Conservation (phyloP, 2,797 vertebrate genomes). For the Poecile montanus region DNA sequence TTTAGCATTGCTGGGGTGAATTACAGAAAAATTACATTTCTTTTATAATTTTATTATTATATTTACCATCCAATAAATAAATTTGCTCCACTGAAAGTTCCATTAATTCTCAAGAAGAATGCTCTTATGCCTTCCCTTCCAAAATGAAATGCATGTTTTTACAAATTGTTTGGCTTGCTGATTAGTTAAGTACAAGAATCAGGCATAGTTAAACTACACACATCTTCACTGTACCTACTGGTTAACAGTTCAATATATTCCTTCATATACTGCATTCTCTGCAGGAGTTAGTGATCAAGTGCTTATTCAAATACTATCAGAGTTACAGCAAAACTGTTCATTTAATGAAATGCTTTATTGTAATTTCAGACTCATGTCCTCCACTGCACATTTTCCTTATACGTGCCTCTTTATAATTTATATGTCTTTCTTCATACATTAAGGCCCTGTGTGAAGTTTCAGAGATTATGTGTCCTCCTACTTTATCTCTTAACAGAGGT, state of each 20-base stretch:
- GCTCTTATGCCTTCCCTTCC: not conserved
- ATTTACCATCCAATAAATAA: slow-evolving; percentile 2
- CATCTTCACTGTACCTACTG: not conserved
- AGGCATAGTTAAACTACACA: not conserved
- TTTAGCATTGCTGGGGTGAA: not conserved
- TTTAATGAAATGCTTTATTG: not conserved
- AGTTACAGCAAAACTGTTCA: not conserved
- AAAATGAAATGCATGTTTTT: not conserved
- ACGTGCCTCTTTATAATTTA: not conserved
- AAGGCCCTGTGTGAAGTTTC: not conserved
- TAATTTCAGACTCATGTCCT: not conserved
- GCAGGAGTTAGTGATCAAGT: not conserved
- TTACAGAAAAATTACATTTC: not conserved
- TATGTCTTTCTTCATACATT: not conserved
- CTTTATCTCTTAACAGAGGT: not conserved
- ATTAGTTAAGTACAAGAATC: not conserved
- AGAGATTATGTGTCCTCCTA: not conserved
- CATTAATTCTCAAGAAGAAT: not conserved
- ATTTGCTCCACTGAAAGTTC: not conserved
- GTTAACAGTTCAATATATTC: not conserved
- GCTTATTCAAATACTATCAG: not conserved
- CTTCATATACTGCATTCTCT: not conserved
- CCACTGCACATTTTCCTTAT: not conserved
- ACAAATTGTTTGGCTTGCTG: not conserved
- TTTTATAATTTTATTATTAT: not conserved